Percentiles rank a stretch among this genome's conserved stretches.
phyloP scores from a whole-genome alignment of 1,140 invertebrate genomes.

The Vollenhovia emeryi region DNA sequence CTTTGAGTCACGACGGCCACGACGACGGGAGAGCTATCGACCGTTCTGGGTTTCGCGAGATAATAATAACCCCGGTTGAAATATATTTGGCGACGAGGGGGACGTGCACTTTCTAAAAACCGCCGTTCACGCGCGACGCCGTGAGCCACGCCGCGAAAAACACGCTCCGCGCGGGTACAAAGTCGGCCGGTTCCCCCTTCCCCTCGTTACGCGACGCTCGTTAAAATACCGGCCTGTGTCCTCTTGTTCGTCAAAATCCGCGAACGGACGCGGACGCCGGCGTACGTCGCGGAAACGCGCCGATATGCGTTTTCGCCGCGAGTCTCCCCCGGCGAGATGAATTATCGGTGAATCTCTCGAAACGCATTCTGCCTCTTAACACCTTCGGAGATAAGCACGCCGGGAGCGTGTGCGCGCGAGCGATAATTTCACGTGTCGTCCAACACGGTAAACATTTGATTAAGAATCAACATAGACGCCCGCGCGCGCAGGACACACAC shows the following conservation, averaged over 20 bases:
- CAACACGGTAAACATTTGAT: not conserved
- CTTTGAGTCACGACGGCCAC: conserved; percentile 68
- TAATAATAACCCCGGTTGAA: conserved; percentile 70
- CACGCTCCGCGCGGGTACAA: not conserved
- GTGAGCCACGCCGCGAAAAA: conserved; percentile 16
- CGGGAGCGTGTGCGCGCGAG: too few relatives aligned
- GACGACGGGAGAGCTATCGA: conserved; percentile 69
- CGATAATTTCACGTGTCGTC: not conserved
- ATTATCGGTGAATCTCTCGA: not conserved
- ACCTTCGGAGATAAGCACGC: not conserved
- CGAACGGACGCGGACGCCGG: not conserved
- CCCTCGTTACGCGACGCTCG: conserved; percentile 1
- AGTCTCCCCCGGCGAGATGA: not conserved
- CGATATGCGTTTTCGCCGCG: not conserved
- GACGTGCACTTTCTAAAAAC: conserved; percentile 64
- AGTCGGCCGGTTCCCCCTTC: conserved; percentile 12
- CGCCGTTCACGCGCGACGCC: conserved; percentile 23
- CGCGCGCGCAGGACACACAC: too few relatives aligned
- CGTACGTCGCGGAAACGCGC: not conserved
- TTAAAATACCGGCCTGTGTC: conserved; percentile 25
- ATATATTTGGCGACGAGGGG: conserved; percentile 67
- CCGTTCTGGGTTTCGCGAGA: conserved; percentile 72
- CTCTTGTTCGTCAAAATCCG: not conserved
- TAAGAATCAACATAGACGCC: not conserved
- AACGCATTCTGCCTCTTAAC: not conserved